Evolutionary conservation across 2,888 invertebrate genomes (phyloP).

Genomic region (Nemotelus nigrinus): DNA sequence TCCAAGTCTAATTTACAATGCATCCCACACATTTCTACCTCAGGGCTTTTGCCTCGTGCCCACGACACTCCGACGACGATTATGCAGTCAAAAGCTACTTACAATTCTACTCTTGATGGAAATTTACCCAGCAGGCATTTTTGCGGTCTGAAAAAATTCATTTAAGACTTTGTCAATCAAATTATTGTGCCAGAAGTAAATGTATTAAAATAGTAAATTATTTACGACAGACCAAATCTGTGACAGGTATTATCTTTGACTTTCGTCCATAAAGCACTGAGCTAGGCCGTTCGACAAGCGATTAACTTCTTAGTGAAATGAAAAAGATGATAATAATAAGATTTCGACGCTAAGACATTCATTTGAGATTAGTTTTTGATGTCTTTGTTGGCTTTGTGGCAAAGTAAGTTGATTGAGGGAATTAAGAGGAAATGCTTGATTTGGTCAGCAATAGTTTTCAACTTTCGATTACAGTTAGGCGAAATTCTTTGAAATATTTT

Average conservation of each 20-base stretch:
- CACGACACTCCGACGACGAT: constrained; percentile 25
- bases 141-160: constrained; percentile 10
- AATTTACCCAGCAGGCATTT: constrained; percentile 34
- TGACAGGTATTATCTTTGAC: constrained; percentile 12
- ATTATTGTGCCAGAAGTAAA: constrained; percentile 34
- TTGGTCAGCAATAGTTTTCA: background rate
- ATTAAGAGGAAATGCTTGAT: background rate
- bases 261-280: constrained; percentile 25
- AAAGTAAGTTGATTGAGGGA: background rate
- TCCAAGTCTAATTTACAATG: constrained; percentile 28
- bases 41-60: constrained; percentile 39
- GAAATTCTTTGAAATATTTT: no score
- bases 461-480: no score
- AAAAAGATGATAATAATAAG: constrained; percentile 38
- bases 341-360: constrained; percentile 21
- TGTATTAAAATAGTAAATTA: constrained; percentile 17
- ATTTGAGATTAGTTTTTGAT: constrained; percentile 32
- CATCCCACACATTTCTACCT: constrained; percentile 27
- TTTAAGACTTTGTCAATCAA: constrained; percentile 34
- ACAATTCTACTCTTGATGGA: background rate
- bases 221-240: background rate
- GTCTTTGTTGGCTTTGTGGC: constrained; percentile 5
- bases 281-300: constrained; percentile 23
- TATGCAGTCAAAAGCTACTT: constrained; percentile 31
- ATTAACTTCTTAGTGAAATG: constrained; percentile 37